Percentiles rank a stretch among this genome's conserved stretches.
These are phyloP conservation scores for Eupithecia centaureata DNA, from an alignment of 2,888 invertebrate species.

Conservation along the genomic window DNA sequence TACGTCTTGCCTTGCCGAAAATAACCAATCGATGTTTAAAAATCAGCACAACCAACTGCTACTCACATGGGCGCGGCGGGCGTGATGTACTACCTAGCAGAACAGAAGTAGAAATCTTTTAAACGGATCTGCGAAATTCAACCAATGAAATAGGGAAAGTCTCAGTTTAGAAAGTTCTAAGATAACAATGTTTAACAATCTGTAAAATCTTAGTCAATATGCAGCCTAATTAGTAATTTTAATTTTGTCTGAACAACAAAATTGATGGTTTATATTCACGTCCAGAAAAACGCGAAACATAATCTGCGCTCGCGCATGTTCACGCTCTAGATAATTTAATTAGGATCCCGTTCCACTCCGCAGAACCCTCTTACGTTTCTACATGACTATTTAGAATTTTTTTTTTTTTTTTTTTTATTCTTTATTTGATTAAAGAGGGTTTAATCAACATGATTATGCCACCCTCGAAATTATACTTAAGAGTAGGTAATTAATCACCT, in stretches of 20 bases:
- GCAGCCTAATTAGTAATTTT: slow-evolving; percentile 42
- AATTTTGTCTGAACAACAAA: slow-evolving; percentile 49
- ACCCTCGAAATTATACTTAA: too few relatives aligned
- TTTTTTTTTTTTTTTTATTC: too few relatives aligned
- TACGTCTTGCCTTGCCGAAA: too few relatives aligned
- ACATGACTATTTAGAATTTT: slow-evolving; percentile 59
- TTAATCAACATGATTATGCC: too few relatives aligned
- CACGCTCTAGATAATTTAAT: slow-evolving; percentile 80
- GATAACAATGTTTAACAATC: slow-evolving; percentile 30
- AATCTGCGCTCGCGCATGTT: slow-evolving; percentile 65
- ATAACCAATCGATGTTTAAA: too few relatives aligned
- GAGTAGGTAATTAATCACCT: too few relatives aligned
- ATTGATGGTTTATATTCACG: slow-evolving; percentile 56
- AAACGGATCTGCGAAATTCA: neutral
- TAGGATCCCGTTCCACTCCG: slow-evolving; percentile 79
- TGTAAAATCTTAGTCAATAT: slow-evolving; percentile 38
- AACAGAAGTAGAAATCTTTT: too few relatives aligned
- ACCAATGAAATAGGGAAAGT: slow-evolving; percentile 8
- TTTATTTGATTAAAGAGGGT: too few relatives aligned
- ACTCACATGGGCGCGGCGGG: too few relatives aligned
- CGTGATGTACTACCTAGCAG: too few relatives aligned
- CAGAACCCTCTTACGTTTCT: slow-evolving; percentile 71
- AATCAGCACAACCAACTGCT: too few relatives aligned
- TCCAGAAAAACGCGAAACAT: slow-evolving; percentile 61
- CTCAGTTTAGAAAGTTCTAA: slow-evolving; percentile 32